phyloP scores from a whole-genome alignment of 2,888 invertebrate genomes.

The Caenorhabditis japonica region DNA sequence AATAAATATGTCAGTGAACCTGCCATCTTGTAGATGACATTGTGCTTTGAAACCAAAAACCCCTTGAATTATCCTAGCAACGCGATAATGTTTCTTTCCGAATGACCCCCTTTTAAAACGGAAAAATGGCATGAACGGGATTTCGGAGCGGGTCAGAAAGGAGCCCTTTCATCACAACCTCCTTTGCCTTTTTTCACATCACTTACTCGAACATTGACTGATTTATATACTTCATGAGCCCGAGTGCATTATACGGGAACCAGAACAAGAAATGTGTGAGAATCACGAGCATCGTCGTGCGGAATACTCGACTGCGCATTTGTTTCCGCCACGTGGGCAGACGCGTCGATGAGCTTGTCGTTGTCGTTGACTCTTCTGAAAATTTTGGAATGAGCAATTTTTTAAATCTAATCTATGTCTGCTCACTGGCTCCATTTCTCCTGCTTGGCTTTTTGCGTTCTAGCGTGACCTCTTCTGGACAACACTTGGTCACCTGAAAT shows the following conservation, averaged over 20 bases:
- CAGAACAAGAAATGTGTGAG: constrained; percentile 74
- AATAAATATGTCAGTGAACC: constrained; percentile 28
- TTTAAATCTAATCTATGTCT: too few relatives aligned
- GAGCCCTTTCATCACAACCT: too few relatives aligned
- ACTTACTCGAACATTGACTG: constrained; percentile 58
- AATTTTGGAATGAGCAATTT: background rate
- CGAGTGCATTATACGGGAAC: constrained; percentile 75
- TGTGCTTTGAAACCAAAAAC: background rate
- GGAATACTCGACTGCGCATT: constrained; percentile 68
- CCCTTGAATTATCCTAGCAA: constrained; percentile 15
- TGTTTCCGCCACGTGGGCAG: constrained; percentile 71
- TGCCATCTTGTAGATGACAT: constrained; percentile 9
- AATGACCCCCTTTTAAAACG: constrained; percentile 9
- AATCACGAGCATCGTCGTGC: constrained; percentile 75
- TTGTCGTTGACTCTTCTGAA: constrained; percentile 34
- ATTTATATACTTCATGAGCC: constrained; percentile 70
- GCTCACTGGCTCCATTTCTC: constrained; percentile 26
- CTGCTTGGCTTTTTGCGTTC: constrained; percentile 13
- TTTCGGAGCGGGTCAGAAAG: too few relatives aligned
- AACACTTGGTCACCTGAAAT: constrained; percentile 33
- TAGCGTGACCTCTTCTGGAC: constrained; percentile 23
- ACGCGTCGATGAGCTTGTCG: constrained; percentile 25
- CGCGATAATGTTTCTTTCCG: constrained; percentile 17
- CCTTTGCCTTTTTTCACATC: background rate
- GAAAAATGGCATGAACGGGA: too few relatives aligned